Conservation (phyloP, 1,140 invertebrate genomes). For the Temnothorax curvispinosus region DNA sequence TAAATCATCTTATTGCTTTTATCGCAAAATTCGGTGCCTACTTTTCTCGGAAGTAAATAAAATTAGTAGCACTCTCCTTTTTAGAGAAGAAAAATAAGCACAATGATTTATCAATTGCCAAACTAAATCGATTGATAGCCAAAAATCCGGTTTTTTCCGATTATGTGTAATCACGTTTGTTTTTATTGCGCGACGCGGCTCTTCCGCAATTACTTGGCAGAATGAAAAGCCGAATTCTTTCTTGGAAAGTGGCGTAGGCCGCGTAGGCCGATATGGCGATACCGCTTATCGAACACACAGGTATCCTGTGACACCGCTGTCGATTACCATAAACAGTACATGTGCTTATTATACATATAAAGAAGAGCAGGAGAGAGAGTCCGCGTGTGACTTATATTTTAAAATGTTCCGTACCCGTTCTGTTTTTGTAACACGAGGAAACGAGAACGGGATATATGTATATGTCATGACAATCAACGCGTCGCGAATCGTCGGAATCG, state of each 20-base stretch:
- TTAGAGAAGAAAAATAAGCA: background rate
- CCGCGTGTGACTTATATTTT: background rate
- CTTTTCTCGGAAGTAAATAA: background rate
- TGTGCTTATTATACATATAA: background rate
- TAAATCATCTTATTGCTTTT: background rate
- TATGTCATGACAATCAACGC: background rate
- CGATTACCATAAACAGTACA: background rate
- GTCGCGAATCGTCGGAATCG: background rate
- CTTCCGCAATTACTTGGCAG: slow-evolving; percentile 55
- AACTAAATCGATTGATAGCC: background rate
- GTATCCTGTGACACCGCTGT: background rate
- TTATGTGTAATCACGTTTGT: slow-evolving; percentile 36
- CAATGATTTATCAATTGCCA: background rate
- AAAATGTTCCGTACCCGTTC: background rate
- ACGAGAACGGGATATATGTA: background rate
- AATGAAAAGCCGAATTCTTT: slow-evolving; percentile 71
- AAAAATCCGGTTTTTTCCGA: background rate
- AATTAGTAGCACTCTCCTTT: background rate
- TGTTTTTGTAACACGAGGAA: background rate
- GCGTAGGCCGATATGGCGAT: slow-evolving; percentile 55
- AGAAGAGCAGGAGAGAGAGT: background rate
- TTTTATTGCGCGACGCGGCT: slow-evolving; percentile 32
- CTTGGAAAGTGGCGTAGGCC: slow-evolving; percentile 73
- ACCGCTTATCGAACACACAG: slow-evolving; percentile 40
- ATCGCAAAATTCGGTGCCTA: background rate